Evolutionary conservation across 2,113 vertebrate genomes (phyloP).

Genomic region (Galemys pyrenaicus): DNA sequence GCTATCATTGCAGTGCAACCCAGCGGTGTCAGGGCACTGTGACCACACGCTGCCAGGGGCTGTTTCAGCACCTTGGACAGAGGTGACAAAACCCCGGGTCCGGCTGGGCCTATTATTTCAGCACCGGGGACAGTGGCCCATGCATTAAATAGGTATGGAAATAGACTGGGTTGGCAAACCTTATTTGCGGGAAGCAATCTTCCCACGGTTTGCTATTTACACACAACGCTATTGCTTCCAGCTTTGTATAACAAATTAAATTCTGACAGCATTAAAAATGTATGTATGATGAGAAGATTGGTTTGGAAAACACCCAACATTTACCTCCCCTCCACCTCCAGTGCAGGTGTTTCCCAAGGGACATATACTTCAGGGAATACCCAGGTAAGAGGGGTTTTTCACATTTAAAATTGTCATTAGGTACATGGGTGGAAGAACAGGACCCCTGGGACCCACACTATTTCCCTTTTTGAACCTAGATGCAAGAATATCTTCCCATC

Average conservation of each 20-base stretch:
- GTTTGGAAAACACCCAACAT: conserved; percentile 51
- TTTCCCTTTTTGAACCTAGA: conserved; percentile 20
- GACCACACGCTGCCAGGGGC: background rate
- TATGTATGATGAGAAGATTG: conserved; percentile 75
- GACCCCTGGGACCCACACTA: background rate
- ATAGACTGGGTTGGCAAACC: background rate
- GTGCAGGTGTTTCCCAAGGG: conserved; percentile 5
- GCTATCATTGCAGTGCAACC: background rate
- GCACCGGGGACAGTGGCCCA: background rate
- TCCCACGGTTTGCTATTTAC: conserved; percentile 75
- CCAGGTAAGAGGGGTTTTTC: background rate
- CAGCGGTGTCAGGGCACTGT: background rate
- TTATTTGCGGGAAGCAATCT: conserved; percentile 39
- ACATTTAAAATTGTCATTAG: background rate
- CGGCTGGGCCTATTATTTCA: background rate
- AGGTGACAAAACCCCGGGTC: accelerated
- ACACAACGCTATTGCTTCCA: conserved; percentile 60
- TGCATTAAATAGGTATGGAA: background rate
- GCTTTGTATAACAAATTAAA: conserved; percentile 78
- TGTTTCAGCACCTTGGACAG: background rate
- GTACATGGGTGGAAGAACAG: background rate
- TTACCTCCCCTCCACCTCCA: background rate
- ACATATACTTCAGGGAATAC: background rate
- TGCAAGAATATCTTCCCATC: background rate
- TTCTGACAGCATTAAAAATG: conserved; percentile 77